A percentile compares a stretch with the other conserved stretches of the same genome.
phyloP scores from a whole-genome alignment of 2,888 invertebrate species.

The Phrixothrix hirtus region DNA sequence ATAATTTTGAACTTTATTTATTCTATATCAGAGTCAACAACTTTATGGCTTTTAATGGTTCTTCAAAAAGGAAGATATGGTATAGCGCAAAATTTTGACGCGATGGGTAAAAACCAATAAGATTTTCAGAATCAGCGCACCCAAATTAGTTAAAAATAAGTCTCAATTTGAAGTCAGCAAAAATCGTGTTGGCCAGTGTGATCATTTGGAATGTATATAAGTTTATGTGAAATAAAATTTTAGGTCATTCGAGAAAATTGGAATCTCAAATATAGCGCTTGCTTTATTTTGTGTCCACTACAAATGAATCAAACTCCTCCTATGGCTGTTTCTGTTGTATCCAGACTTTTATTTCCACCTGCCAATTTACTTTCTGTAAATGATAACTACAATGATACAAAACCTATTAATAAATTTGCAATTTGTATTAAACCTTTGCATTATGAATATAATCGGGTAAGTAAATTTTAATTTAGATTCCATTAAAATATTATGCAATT shows the following conservation, averaged over 20 bases:
- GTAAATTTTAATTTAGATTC: constrained; percentile 28
- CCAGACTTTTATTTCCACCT: constrained; percentile 62
- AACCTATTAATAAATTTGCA: constrained; percentile 64
- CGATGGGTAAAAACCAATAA: no score
- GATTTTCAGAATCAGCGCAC: no score
- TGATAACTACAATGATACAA: constrained; percentile 60
- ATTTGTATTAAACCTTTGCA: constrained; percentile 91
- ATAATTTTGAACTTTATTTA: no score
- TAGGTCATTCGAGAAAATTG: constrained; percentile 89
- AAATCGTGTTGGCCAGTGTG: no score
- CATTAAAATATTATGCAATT: no score
- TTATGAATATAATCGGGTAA: constrained; percentile 79
- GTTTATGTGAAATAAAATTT: constrained; percentile 19
- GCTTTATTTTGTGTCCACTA: constrained; percentile 82
- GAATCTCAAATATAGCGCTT: constrained; percentile 91
- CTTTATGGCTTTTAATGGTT: no score
- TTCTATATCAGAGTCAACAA: no score
- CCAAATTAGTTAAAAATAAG: no score
- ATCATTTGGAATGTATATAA: constrained; percentile 9
- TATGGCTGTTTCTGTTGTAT: constrained; percentile 71
- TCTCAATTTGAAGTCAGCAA: no score
- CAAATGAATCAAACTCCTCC: constrained; percentile 65
- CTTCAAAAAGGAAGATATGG: no score
- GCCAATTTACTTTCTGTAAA: constrained; percentile 68
- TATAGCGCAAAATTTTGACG: no score